Percentiles rank a stretch among this genome's conserved stretches.
Conservation (phyloP, 2,888 invertebrate genomes). For the Bhutanitis thaidina region DNA sequence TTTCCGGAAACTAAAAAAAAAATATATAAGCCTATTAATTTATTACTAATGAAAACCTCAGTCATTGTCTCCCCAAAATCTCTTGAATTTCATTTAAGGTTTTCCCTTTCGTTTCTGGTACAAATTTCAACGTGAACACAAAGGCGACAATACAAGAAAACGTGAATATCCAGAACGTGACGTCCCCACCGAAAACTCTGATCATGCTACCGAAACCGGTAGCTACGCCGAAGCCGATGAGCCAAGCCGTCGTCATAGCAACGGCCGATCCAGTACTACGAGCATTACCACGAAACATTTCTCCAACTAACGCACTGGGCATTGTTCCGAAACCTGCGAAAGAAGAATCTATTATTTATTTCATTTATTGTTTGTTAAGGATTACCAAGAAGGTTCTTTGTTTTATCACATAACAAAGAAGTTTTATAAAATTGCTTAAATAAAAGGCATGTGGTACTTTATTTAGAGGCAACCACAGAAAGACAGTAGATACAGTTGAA, state of each 20-base stretch:
- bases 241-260: conserved; percentile 43
- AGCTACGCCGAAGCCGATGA: too few relatives aligned
- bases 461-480: too few relatives aligned
- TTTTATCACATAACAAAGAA: too few relatives aligned
- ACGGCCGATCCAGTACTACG: conserved; percentile 42
- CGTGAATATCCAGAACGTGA: conserved; percentile 42
- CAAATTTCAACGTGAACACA: conserved; percentile 36
- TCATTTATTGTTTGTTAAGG: too few relatives aligned
- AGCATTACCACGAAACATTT: conserved; percentile 42
- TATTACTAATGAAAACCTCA: not conserved
- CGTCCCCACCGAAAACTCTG: conserved; percentile 34
- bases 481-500: too few relatives aligned
- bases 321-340: conserved; percentile 42
- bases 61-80: conserved; percentile 27
- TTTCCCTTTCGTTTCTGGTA: too few relatives aligned
- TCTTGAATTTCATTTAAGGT: conserved; percentile 41
- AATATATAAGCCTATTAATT: too few relatives aligned
- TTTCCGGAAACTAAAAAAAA: too few relatives aligned
- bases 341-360: not conserved
- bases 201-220: conserved; percentile 42
- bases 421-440: too few relatives aligned
- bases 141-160: conserved; percentile 35
- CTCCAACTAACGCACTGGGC: conserved; percentile 40
- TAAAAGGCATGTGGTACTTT: too few relatives aligned
- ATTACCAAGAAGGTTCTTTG: too few relatives aligned